These are phyloP conservation scores for Trichogramma dendrolimi DNA, from an alignment of 2,888 invertebrate species.

Conservation along the genomic window DNA sequence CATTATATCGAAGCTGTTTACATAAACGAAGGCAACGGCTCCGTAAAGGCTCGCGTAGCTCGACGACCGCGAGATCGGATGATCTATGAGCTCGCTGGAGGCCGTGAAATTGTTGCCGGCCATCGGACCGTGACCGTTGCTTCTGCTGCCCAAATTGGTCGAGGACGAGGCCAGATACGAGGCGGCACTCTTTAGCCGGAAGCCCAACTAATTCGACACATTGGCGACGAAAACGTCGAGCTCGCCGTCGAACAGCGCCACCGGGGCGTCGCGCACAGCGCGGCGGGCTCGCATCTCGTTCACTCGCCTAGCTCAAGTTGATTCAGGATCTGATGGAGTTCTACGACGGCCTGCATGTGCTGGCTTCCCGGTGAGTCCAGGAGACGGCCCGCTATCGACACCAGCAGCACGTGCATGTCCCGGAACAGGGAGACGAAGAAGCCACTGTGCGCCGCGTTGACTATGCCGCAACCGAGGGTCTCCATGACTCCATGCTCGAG, in stretches of 20 bases:
- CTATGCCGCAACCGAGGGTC: slow-evolving; percentile 49
- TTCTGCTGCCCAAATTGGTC: slow-evolving; percentile 28
- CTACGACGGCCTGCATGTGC: slow-evolving; percentile 54
- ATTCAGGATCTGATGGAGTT: slow-evolving; percentile 59
- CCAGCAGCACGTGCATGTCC: slow-evolving; percentile 50
- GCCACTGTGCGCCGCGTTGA: slow-evolving; percentile 46
- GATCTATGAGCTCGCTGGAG: slow-evolving; percentile 50
- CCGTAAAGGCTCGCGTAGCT: slow-evolving; percentile 43
- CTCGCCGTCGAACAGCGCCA: slow-evolving; percentile 56
- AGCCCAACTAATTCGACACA: slow-evolving; percentile 45
- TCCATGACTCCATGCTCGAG: slow-evolving; percentile 54
- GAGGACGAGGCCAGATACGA: slow-evolving; percentile 47
- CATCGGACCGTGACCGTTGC: no score
- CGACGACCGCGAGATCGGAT: slow-evolving; percentile 41
- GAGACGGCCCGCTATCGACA: slow-evolving; percentile 49
- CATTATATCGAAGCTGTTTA: no score
- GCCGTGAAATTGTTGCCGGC: slow-evolving; percentile 39
- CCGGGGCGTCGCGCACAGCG: slow-evolving; percentile 55
- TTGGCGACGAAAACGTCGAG: slow-evolving; percentile 54
- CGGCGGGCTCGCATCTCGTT: slow-evolving; percentile 44
- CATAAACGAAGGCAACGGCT: no score
- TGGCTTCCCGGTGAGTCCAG: slow-evolving; percentile 51
- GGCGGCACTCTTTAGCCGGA: slow-evolving; percentile 45
- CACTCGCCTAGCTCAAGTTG: slow-evolving; percentile 54
- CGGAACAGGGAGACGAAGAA: slow-evolving; percentile 40